Percentiles rank a stretch among this genome's conserved stretches.
These are phyloP conservation scores for Otolemur crassicaudatus DNA, from an alignment of 2,797 vertebrate genomes.

Conservation along the genomic window DNA sequence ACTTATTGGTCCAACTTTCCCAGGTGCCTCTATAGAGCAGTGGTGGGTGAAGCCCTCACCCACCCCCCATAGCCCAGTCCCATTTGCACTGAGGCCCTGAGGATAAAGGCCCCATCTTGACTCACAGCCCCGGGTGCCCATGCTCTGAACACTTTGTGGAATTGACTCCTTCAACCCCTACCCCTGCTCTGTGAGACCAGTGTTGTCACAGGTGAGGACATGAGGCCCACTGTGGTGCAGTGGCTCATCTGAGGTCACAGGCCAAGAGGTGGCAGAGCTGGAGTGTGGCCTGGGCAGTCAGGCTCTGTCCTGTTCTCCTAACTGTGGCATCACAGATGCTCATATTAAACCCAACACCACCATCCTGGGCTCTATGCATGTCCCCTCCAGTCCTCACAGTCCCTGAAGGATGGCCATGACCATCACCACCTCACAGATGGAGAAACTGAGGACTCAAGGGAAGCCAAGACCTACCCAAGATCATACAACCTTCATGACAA, in stretches of 20 bases:
- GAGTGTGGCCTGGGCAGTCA: not conserved
- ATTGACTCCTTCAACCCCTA: not conserved
- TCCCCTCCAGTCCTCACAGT: not conserved
- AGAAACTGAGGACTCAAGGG: not conserved
- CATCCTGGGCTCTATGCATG: not conserved
- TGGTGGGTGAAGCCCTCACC: not conserved
- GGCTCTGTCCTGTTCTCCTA: not conserved
- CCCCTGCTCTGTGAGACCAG: not conserved
- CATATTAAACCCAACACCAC: too few species aligned
- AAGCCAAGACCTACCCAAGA: not conserved
- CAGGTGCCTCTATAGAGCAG: not conserved
- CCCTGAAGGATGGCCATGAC: accelerated
- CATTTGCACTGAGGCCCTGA: not conserved
- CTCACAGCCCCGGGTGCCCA: not conserved
- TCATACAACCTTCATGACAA: not conserved
- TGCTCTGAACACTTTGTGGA: too few species aligned
- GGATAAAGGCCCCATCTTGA: not conserved
- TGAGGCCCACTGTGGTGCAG: not conserved
- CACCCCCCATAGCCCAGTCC: not conserved
- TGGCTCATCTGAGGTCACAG: not conserved
- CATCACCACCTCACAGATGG: not conserved
- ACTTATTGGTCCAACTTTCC: too few species aligned
- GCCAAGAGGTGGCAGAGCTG: not conserved
- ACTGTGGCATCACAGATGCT: accelerated
- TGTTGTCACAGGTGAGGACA: not conserved